Base-by-base conservation (phyloP, 2,888 invertebrate genomes). In the Diarsia rubi region DNA sequence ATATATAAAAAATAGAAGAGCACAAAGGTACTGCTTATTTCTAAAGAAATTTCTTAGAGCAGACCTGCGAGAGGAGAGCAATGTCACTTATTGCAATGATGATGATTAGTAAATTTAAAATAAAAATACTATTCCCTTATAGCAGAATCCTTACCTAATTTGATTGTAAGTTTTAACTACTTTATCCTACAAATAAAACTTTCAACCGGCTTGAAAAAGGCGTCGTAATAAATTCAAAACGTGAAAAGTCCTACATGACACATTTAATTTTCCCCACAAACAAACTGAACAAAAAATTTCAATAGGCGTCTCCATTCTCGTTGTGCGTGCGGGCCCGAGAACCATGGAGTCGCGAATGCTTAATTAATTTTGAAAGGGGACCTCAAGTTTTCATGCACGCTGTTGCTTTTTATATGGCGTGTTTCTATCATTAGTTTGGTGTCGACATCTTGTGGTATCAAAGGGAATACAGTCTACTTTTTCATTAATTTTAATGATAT, bases 401-500 rank as follows among this genome's bases (percentile, higher is more conserved):
- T 69, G 57, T 65, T 65, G 59, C 72, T 73, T 78, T 83, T 77
- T 76, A 67, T 80, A 70, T 75, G 74, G n/a, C 47, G 63, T 68
- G 16, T 31, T 47, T 42, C 59, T 82, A 86, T 86, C 85, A 80
- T 87, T 86, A 88, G 82, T 82, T 77, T 76, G 69, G 57, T 49
- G 69, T 70, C 27, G 49, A 75, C 73, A 75, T 54, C 81, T 77
- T 31, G 69, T 66, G n/a, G 68, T 70, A 37, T 81, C 77, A 88
- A 87, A 83, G 62, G 60, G 42, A 69, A 37, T 45, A 64, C 42
- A 64, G 69, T 59, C 60, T 49, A 60, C 68, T 70, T 79, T 79
- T 87, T 86, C 82, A 86, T 87, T 89, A 82, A 86, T 87, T 89
- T 86, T 86, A 85, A 86, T 89, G 81, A 86, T 65, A 84, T 70